Evolutionary conservation across 2,888 invertebrate species (phyloP).

Genomic region (Rapana venosa): DNA sequence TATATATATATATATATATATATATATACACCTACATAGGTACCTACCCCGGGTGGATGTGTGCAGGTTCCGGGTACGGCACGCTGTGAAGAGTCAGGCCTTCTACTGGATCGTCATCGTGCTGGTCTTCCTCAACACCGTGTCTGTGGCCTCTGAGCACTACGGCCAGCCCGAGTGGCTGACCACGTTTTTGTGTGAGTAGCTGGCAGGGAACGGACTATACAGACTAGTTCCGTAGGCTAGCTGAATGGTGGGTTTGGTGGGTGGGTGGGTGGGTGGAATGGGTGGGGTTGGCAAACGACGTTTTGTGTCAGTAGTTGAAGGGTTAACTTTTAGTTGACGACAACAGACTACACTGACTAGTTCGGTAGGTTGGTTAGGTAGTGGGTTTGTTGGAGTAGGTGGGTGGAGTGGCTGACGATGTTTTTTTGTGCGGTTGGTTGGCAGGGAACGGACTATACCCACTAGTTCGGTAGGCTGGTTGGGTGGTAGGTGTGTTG

Average conservation of each 20-base stretch:
- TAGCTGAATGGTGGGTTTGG: too few relatives aligned
- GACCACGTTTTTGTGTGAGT: conserved; percentile 97
- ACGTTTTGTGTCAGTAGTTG: too few relatives aligned
- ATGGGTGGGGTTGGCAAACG: neutral
- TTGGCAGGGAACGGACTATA: too few relatives aligned
- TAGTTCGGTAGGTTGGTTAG: too few relatives aligned
- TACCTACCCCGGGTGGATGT: neutral
- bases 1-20: too few relatives aligned
- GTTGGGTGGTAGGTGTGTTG: too few relatives aligned
- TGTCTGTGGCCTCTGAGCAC: conserved; percentile 98
- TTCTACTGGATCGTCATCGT: conserved; percentile 99
- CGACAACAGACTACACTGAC: too few relatives aligned
- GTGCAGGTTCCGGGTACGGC: conserved; percentile 78
- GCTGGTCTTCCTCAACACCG: conserved; percentile 95
- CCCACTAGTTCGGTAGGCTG: too few relatives aligned
- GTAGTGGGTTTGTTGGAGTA: too few relatives aligned
- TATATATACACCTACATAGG: too few relatives aligned
- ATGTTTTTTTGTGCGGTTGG: conserved; percentile 97
- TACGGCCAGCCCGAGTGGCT: conserved; percentile 97
- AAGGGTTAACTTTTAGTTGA: too few relatives aligned
- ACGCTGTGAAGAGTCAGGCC: conserved; percentile 97
- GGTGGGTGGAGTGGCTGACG: conserved; percentile 93
- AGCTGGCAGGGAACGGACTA: neutral
- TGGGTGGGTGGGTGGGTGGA: neutral
- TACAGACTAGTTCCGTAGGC: too few relatives aligned